Evolutionary conservation across 2,888 invertebrate genomes (phyloP).

Genomic region (Strigamia maritima): DNA sequence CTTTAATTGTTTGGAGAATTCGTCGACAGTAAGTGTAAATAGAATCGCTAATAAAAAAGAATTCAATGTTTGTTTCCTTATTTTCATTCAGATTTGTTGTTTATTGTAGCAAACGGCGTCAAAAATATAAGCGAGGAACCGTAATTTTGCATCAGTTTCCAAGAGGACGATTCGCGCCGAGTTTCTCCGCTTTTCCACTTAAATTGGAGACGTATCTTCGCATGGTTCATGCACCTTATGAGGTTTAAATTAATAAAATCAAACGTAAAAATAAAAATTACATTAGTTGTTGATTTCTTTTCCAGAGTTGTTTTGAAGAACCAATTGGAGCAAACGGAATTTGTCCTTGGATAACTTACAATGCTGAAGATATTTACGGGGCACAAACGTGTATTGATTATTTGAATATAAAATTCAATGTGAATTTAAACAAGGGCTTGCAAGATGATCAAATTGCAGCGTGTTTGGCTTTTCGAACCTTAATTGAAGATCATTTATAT

Average conservation of each 20-base stretch:
- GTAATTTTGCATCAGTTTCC: slow-evolving; percentile 40
- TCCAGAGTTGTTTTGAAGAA: slow-evolving; percentile 49
- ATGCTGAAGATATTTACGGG: slow-evolving; percentile 50
- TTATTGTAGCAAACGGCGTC: background rate
- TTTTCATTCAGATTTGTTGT: background rate
- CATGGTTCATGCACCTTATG: slow-evolving; percentile 51
- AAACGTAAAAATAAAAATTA: background rate
- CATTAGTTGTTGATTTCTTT: background rate
- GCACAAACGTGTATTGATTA: slow-evolving; percentile 52
- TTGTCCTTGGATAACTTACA: slow-evolving; percentile 52
- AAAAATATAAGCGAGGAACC: slow-evolving; percentile 35
- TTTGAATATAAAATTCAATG: slow-evolving; percentile 48
- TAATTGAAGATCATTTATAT: slow-evolving; percentile 52
- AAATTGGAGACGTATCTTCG: slow-evolving; percentile 53
- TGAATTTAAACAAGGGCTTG: slow-evolving; percentile 48
- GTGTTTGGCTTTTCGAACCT: slow-evolving; percentile 50
- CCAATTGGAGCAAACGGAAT: slow-evolving; percentile 51
- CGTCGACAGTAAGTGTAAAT: slow-evolving; percentile 2
- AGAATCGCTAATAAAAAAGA: background rate
- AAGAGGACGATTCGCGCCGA: slow-evolving; percentile 49
- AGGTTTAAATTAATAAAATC: slow-evolving; percentile 45
- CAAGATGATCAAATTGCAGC: slow-evolving; percentile 47
- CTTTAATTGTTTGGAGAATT: slow-evolving; percentile 2
- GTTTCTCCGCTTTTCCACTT: slow-evolving; percentile 52
- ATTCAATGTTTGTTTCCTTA: background rate